Percentiles rank a stretch among this genome's conserved stretches.
Conservation (phyloP, 1,140 invertebrate species). For the Halesus radiatus region DNA sequence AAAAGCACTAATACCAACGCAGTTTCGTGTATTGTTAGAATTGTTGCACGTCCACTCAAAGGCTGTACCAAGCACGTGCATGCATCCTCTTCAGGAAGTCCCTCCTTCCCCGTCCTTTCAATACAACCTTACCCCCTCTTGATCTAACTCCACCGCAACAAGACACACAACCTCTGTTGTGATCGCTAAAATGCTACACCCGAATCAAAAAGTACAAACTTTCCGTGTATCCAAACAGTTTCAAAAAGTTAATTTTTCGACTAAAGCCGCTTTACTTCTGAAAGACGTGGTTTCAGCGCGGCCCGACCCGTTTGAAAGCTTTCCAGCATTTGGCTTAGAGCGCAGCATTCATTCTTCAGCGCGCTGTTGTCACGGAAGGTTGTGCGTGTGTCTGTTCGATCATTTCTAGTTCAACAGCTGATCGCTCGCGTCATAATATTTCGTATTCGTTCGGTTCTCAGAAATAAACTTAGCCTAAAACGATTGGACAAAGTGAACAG, state of each 20-base stretch:
- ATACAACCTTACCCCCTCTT: not conserved
- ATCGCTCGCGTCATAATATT: conserved; percentile 30
- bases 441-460: not conserved
- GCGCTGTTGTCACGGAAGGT: not conserved
- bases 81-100: conserved; percentile 13
- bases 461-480: conserved; percentile 3
- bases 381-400: not conserved
- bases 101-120: not conserved
- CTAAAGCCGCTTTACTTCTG: not conserved
- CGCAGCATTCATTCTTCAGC: conserved; percentile 6
- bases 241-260: not conserved
- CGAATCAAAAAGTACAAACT: not conserved
- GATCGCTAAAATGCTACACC: not conserved
- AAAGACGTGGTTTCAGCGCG: not conserved
- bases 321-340: not conserved
- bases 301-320: conserved; percentile 22
- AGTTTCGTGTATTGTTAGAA: not conserved
- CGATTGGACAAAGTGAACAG: conserved; percentile 1
- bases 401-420: conserved; percentile 23
- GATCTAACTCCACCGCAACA: not conserved
- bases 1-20: conserved; percentile 2
- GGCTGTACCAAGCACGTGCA: conserved; percentile 26
- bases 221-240: not conserved
- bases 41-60: not conserved
- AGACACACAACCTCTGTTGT: not conserved